Percentiles rank a stretch among this genome's conserved stretches.
Evolutionary conservation across 2,113 vertebrate genomes (phyloP).

Genomic region (Ifrita kowaldi): DNA sequence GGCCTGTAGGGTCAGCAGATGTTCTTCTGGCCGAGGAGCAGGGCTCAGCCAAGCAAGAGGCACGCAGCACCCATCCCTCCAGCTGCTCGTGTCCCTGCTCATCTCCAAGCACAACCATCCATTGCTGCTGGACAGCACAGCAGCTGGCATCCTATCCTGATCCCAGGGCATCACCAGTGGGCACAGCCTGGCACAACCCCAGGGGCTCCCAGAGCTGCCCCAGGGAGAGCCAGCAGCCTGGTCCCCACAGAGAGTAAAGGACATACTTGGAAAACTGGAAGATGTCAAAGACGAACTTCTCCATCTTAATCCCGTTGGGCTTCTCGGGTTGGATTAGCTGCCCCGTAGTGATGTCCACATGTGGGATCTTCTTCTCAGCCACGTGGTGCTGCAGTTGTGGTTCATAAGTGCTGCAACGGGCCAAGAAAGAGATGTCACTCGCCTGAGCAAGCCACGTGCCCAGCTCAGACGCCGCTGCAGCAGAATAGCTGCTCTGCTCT

Average conservation of each 20-base stretch:
- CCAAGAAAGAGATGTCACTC: not conserved
- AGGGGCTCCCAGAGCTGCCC: not conserved
- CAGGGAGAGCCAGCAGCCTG: not conserved
- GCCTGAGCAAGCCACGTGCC: accelerated
- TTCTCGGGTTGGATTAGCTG: conserved; percentile 87
- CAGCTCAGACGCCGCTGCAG: not conserved
- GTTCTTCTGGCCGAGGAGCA: not conserved
- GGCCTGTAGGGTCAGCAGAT: not conserved
- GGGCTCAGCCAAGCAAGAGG: not conserved
- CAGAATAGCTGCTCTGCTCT: not conserved
- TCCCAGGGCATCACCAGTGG: accelerated
- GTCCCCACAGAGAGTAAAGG: not conserved
- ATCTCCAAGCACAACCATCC: not conserved
- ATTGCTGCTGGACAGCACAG: not conserved
- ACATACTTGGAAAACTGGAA: conserved; percentile 97
- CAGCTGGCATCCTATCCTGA: not conserved
- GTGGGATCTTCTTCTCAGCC: conserved; percentile 94
- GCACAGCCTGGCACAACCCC: not conserved
- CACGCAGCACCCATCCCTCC: accelerated
- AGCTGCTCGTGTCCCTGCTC: not conserved
- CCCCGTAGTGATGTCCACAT: conserved; percentile 78
- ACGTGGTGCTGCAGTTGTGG: conserved; percentile 92
- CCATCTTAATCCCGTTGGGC: conserved; percentile 98
- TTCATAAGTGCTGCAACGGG: conserved; percentile 77
- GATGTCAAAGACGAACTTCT: conserved; percentile 98